Base-by-base conservation (phyloP, 2,113 vertebrate species). In the Oryctolagus cuniculus region DNA sequence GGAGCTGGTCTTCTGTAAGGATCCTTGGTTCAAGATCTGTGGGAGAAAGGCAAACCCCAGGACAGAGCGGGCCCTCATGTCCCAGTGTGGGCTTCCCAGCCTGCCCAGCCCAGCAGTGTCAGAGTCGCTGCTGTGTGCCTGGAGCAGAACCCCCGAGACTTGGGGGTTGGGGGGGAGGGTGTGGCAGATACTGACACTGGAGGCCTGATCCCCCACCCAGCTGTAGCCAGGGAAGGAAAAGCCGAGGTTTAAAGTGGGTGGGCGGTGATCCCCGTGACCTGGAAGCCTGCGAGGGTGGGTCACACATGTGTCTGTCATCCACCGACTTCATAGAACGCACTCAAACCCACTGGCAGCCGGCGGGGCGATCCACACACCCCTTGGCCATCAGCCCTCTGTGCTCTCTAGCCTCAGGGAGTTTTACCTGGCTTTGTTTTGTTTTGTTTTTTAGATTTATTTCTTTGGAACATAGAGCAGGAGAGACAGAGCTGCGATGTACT, bases 301-400 rank as follows among this genome's bases (percentile, higher is more conserved):
- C 51, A 70, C n/a, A 36, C 11, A 0, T 31, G 38, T 2, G 0
- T 31, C 11, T 66, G 7, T 55, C 31, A 24, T n/a, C 3, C 0
- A 49, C 15, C 7, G 5, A 61, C 80, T 73, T 78, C 10, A 58
- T 10, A 0, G 0, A 29, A n/a, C 0, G 0, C 3, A 2, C 51
- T 53, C 29, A 31, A 69, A 70, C 66, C 19, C 17, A 49, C 36
- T 9, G 66, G 34, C 72, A 4, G 53, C 70, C 17, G 8, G 55
- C 49, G 84, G 12, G 5, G 53, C 1, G 2, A 70, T 31, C 5
- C 34, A 0, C 25, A 6, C 11, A 53, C 17, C 27, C 19, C 19
- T 2, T 31, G 34, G 0, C 6, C 6, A 5, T 61, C 49, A 55
- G n/a, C 31, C 31, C 36, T 44, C 29, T 1, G 16, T 2, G 0